A percentile compares a stretch with the other conserved stretches of the same genome.
These are phyloP conservation scores for Limosa lapponica DNA, from an alignment of 2,797 vertebrate genomes.

Conservation along the genomic window DNA sequence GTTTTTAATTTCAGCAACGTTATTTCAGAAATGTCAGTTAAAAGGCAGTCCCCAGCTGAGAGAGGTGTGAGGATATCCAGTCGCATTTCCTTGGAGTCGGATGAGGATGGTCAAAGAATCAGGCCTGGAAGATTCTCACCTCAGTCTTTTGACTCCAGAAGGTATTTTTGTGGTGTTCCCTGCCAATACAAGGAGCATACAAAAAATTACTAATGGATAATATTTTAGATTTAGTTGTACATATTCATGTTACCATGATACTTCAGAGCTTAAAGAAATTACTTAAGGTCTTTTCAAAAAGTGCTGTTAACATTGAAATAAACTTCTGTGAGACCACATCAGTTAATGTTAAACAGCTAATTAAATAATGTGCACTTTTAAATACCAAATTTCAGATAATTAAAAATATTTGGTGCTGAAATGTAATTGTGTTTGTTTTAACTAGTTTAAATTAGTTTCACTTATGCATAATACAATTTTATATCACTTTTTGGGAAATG, in stretches of 20 bases:
- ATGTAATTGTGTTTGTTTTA: background rate
- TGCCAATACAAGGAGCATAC: background rate
- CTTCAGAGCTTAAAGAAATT: background rate
- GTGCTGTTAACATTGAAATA: background rate
- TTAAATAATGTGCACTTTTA: background rate
- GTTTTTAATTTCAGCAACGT: conserved; percentile 79
- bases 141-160: conserved; percentile 60
- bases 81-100: conserved; percentile 79
- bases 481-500: background rate
- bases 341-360: background rate
- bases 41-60: conserved; percentile 60
- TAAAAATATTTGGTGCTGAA: background rate
- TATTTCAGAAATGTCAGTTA: conserved; percentile 89
- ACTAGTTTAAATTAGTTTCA: background rate
- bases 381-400: background rate
- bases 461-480: background rate
- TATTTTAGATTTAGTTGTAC: background rate
- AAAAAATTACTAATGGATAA: background rate
- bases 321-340: background rate
- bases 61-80: background rate
- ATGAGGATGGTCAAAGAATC: conserved; percentile 82
- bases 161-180: conserved; percentile 45
- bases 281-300: background rate
- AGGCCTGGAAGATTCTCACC: conserved; percentile 23
- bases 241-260: background rate